These are phyloP conservation scores for Ptiloglossa arizonensis DNA, from an alignment of 1,140 invertebrate species.

Conservation along the genomic window DNA sequence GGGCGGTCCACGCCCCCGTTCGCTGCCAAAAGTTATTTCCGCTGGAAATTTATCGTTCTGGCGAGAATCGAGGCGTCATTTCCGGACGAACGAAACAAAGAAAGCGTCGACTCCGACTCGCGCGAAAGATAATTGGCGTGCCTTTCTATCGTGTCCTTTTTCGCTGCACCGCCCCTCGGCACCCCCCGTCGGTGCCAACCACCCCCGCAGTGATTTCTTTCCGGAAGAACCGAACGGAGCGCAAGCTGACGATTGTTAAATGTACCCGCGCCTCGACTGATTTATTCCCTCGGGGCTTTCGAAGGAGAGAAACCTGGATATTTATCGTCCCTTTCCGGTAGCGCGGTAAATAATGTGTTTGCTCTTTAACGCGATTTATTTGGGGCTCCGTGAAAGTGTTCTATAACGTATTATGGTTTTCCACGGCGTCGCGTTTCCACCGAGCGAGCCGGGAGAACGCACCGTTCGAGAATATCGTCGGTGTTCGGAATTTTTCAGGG, in stretches of 20 bases:
- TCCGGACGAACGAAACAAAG: conserved; percentile 65
- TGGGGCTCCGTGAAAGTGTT: neutral
- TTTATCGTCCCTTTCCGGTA: conserved; percentile 43
- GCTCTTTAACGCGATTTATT: conserved; percentile 52
- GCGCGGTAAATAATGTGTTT: conserved; percentile 52
- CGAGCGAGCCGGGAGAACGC: neutral
- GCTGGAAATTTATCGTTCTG: conserved; percentile 67
- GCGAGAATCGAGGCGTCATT: conserved; percentile 68
- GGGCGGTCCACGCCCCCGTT: conserved; percentile 33
- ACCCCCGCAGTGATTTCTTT: conserved; percentile 27
- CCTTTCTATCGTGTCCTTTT: conserved; percentile 50
- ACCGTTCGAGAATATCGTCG: neutral
- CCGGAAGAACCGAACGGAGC: conserved; percentile 28
- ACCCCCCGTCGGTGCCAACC: neutral
- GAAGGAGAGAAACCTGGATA: conserved; percentile 46
- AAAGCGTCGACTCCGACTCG: conserved; percentile 43
- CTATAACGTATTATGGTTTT: conserved; percentile 20
- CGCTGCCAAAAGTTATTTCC: conserved; percentile 68
- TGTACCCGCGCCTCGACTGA: conserved; percentile 39
- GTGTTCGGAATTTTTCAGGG: too few relatives aligned
- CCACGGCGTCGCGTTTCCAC: neutral
- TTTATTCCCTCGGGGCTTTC: conserved; percentile 43
- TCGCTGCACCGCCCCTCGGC: neutral
- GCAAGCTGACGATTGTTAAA: conserved; percentile 53
- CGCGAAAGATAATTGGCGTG: conserved; percentile 63